phyloP scores from a whole-genome alignment of 1,140 invertebrate genomes.

The Zaprionus ornatus region DNA sequence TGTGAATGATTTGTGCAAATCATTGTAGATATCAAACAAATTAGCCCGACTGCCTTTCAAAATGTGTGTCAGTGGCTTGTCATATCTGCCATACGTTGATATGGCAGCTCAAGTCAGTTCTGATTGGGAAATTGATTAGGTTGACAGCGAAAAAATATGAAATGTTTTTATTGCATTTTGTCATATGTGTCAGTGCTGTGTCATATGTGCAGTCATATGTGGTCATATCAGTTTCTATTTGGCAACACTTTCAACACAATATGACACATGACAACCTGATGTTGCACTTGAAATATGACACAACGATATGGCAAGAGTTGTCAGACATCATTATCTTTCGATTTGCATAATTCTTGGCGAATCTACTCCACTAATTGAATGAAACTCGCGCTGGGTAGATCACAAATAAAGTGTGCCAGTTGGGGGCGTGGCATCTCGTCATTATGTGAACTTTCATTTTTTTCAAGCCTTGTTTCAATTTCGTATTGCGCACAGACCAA shows the following conservation, averaged over 20 bases:
- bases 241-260: background rate
- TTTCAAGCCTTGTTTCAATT: constrained; percentile 1
- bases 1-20: constrained; percentile 1
- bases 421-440: constrained; percentile 26
- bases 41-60: background rate
- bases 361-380: too few species aligned
- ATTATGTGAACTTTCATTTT: constrained; percentile 41
- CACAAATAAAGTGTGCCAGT: background rate
- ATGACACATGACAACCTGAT: background rate
- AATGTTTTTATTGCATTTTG: background rate
- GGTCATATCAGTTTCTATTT: background rate
- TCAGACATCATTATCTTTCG: background rate
- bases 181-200: background rate
- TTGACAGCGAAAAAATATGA: background rate
- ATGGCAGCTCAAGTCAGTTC: background rate
- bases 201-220: background rate
- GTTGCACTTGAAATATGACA: background rate
- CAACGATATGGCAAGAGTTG: background rate
- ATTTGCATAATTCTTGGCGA: background rate
- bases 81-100: background rate
- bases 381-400: too few species aligned
- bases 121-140: background rate
- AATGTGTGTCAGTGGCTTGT: background rate
- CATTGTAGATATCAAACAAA: background rate
- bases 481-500: constrained; percentile 2